Base-by-base conservation (phyloP, 2,113 vertebrate genomes). In the Amphilophus citrinellus region DNA sequence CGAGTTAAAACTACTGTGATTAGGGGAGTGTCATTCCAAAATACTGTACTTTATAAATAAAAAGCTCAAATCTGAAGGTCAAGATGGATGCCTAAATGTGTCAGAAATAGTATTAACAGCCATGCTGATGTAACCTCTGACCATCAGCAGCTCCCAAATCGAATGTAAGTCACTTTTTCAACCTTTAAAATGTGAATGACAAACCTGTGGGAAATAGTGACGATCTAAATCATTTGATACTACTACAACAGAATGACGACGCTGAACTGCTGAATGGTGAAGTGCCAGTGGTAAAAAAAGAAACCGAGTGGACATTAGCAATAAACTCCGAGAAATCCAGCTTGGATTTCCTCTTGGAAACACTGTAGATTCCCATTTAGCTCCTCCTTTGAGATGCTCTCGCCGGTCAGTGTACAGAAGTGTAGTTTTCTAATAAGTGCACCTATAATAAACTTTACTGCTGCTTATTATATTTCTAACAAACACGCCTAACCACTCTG, bases 401-500 rank as follows among this genome's bases (percentile, higher is more conserved):
- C 35, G 32, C 76, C 50, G 39, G 76, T 89, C 66, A 59, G 7
- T 86, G 85, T 87, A 87, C 65, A 89, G 68, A 85, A 57, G 62
- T 75, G 47, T 77, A 18, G 10, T 53, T 62, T 79, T 81, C 60
- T 7, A 62, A 58, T 32, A 89, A 78, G 71, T 76, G 63, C 76
- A 87, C 79, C 87, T 80, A 58, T 62, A 32, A 77, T 7, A 13
- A 80, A 77, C 35, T 62, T 86, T 84, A 60, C 82, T 78, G 88
- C 91, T 92, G 91, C 91, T 93, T 90, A 24, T 60, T 42, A 14
- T 15, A 81, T 84, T 37, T 87, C 86, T 91, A 91, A 88, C 84
- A 79, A 83, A 76, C 1, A n/a, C 77, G 44, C 61, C 90, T 86
- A 57, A 68, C 56, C 18, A 80, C 71, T 68, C 61, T 77, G 9